These are phyloP conservation scores for Vombatus ursinus DNA, from an alignment of 2,113 vertebrate species.

Conservation along the genomic window DNA sequence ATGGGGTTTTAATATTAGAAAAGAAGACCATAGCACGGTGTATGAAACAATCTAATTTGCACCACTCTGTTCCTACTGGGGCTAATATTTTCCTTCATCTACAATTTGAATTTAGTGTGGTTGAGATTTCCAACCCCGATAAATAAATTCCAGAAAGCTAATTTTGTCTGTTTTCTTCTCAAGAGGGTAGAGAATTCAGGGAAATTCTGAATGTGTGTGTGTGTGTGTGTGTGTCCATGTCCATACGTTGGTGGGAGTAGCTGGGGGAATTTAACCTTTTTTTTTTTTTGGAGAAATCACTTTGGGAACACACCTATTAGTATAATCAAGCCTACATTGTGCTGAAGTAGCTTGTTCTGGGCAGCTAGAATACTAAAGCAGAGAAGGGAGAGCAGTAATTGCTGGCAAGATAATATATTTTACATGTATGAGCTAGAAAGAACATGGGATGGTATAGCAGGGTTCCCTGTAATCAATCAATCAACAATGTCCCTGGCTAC, in stretches of 20 bases:
- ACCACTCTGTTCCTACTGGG: background rate
- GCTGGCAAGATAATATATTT: background rate
- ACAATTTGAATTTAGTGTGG: background rate
- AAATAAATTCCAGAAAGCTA: background rate
- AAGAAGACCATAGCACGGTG: background rate
- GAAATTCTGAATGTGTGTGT: background rate
- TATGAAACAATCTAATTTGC: background rate
- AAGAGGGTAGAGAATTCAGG: background rate
- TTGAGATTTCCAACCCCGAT: background rate
- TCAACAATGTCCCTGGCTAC: background rate
- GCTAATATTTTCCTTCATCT: background rate
- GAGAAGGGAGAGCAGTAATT: background rate
- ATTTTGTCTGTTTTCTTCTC: background rate
- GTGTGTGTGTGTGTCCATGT: background rate
- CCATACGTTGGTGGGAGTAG: background rate
- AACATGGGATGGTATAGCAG: background rate
- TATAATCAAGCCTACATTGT: background rate
- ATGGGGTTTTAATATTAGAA: background rate
- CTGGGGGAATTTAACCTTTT: background rate
- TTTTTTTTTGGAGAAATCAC: background rate
- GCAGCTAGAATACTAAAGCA: background rate
- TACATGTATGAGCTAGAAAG: background rate
- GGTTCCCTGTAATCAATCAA: background rate
- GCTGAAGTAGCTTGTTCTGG: background rate
- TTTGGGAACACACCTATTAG: background rate